phyloP scores from a whole-genome alignment of 2,797 vertebrate genomes.

The Denticeps clupeoides region DNA sequence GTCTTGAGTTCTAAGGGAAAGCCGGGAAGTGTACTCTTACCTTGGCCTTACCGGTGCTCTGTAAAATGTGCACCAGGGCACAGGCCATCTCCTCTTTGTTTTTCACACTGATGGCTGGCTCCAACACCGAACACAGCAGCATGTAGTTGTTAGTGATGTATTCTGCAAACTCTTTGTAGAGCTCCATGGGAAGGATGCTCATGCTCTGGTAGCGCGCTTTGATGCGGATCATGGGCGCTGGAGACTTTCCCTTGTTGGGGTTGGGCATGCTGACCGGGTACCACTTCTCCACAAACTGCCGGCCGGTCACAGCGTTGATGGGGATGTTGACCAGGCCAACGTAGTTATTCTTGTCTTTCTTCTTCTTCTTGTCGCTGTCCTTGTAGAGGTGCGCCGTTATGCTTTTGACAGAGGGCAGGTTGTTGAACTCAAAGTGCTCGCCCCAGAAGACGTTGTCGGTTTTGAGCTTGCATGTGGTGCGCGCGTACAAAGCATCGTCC shows the following conservation, averaged over 20 bases:
- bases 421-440: conserved; percentile 97
- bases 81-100: conserved; percentile 98
- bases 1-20: no score
- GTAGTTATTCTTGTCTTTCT: conserved; percentile 97
- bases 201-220: conserved; percentile 94
- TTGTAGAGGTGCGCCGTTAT: conserved; percentile 91
- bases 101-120: conserved; percentile 91
- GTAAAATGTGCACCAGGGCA: conserved; percentile 89
- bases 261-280: conserved; percentile 81
- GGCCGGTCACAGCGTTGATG: conserved; percentile 67
- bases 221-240: conserved; percentile 90
- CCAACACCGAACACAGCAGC: conserved; percentile 85
- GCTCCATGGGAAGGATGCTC: conserved; percentile 97
- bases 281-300: conserved; percentile 96
- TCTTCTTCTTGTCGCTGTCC: conserved; percentile 98
- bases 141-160: conserved; percentile 98
- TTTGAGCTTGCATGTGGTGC: conserved; percentile 97
- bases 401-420: conserved; percentile 80
- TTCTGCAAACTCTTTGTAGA: conserved; percentile 98
- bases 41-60: conserved; percentile 98
- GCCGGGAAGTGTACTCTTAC: no score
- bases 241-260: conserved; percentile 81
- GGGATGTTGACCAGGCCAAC: conserved; percentile 86
- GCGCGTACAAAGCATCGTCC: conserved; percentile 89
- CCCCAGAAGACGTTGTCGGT: conserved; percentile 98